phyloP scores from a whole-genome alignment of 2,113 vertebrate species.

The Myotis davidii region DNA sequence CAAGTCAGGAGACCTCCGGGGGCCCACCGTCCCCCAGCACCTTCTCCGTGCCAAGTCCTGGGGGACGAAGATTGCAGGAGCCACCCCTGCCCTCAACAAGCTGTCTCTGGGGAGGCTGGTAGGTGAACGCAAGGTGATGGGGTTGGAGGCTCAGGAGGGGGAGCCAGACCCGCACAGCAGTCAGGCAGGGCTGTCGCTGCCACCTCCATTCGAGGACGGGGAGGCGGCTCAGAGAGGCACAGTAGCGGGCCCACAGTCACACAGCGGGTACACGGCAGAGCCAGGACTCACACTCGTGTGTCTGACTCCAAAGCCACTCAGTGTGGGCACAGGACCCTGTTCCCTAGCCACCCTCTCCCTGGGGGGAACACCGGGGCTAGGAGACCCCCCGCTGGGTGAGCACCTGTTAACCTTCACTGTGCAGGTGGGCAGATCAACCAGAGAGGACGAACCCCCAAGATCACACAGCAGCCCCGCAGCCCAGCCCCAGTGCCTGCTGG shows the following conservation, averaged over 20 bases:
- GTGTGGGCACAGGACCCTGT: neutral
- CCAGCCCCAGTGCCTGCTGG: fast-evolving
- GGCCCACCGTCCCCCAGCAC: too few species aligned
- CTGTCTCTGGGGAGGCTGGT: too few species aligned
- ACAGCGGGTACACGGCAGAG: neutral
- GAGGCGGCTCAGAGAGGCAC: neutral
- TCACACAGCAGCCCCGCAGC: neutral
- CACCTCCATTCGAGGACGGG: neutral
- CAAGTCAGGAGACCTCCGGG: neutral
- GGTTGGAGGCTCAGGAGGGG: neutral
- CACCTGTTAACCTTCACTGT: neutral
- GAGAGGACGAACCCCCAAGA: too few species aligned
- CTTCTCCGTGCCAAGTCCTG: neutral
- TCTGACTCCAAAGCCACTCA: neutral
- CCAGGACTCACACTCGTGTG: neutral
- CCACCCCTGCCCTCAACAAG: neutral
- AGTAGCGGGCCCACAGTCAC: neutral
- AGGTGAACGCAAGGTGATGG: neutral
- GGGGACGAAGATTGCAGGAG: neutral
- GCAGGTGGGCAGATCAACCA: too few species aligned
- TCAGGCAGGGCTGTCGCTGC: too few species aligned
- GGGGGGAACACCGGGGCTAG: neutral
- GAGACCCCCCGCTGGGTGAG: neutral
- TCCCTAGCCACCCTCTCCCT: neutral
- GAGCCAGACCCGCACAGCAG: neutral